These are phyloP conservation scores for Avahi laniger DNA, from an alignment of 2,797 vertebrate genomes.

Conservation along the genomic window DNA sequence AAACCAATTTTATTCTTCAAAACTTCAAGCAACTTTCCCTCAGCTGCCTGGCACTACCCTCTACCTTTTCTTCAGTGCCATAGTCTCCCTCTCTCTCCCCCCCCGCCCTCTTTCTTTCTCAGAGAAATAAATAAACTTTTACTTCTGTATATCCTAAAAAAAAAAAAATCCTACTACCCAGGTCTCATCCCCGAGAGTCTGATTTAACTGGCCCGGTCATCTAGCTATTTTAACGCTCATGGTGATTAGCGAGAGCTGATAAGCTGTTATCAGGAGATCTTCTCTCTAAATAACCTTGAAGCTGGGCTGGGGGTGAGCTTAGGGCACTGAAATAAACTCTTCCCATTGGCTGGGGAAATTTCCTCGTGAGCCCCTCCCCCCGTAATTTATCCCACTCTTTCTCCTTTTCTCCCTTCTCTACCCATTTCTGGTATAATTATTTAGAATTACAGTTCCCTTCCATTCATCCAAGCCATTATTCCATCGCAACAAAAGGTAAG, in stretches of 20 bases:
- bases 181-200: background rate
- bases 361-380: background rate
- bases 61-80: too few relatives aligned
- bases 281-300: background rate
- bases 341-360: background rate
- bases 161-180: background rate
- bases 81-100: too few relatives aligned
- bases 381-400: constrained; percentile 9
- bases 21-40: too few relatives aligned
- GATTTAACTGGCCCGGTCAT: background rate
- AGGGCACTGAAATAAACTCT: background rate
- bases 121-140: too few relatives aligned
- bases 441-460: constrained; percentile 41
- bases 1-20: too few relatives aligned
- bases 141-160: too few relatives aligned
- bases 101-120: too few relatives aligned
- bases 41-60: too few relatives aligned
- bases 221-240: background rate
- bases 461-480: background rate
- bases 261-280: background rate
- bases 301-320: background rate
- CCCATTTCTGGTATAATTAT: constrained; percentile 23
- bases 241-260: background rate
- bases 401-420: background rate
- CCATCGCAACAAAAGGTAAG: background rate